A percentile compares a stretch with the other conserved stretches of the same genome.
These are phyloP conservation scores for Drosophila parabipectinata DNA, from an alignment of 1,140 invertebrate species.

Conservation along the genomic window DNA sequence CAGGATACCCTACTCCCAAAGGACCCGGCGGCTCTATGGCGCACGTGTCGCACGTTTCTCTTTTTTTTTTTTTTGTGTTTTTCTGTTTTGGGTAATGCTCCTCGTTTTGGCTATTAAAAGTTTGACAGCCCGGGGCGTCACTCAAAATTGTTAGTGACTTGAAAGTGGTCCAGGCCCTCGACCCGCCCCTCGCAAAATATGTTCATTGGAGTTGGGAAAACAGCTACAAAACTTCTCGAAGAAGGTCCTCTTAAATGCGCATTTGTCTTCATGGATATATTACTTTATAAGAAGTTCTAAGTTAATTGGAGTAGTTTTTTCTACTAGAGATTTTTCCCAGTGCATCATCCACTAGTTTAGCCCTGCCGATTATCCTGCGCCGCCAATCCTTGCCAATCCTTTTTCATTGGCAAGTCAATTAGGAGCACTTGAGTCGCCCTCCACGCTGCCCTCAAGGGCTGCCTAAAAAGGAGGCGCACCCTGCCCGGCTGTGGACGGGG, in stretches of 20 bases:
- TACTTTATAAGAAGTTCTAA: too few species aligned
- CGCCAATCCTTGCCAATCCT: constrained; percentile 16
- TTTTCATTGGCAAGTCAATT: constrained; percentile 53
- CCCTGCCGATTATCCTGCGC: neutral
- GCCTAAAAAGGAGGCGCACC: neutral
- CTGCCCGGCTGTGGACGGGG: too few species aligned
- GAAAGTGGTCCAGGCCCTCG: constrained; percentile 22
- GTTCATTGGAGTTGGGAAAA: neutral
- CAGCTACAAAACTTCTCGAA: neutral
- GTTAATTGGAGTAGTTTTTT: too few species aligned
- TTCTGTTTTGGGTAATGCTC: neutral
- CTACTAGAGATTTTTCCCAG: neutral
- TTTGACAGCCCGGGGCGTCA: constrained; percentile 54
- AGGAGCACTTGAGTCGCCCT: constrained; percentile 29
- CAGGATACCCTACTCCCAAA: constrained; percentile 13
- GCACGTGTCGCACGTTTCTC: constrained; percentile 56
- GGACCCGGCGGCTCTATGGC: constrained; percentile 21
- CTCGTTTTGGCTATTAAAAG: constrained; percentile 65
- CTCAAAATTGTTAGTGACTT: constrained; percentile 67
- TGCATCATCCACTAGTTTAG: neutral
- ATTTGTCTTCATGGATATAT: too few species aligned
- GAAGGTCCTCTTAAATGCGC: too few species aligned
- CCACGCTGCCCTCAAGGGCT: constrained; percentile 7
- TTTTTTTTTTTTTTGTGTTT: neutral
- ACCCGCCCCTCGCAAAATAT: constrained; percentile 12